Percentiles rank a stretch among this genome's conserved stretches.
These are phyloP conservation scores for Adineta ricciae DNA, from an alignment of 2,888 invertebrate species.

Conservation along the genomic window DNA sequence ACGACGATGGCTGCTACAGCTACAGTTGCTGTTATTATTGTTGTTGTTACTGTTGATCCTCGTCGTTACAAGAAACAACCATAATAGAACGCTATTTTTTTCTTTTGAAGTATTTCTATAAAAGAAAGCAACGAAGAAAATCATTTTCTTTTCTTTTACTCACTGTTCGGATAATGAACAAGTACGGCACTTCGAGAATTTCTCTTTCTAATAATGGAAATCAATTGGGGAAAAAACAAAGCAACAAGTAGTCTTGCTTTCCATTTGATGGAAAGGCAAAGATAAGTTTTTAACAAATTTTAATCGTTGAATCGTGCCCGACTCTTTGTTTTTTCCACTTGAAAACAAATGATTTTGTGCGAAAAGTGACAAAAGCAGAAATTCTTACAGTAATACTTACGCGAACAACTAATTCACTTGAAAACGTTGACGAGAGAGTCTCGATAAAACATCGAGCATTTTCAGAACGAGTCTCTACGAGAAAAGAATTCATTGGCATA, in stretches of 20 bases:
- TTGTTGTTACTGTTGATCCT: not conserved
- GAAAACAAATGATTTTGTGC: not conserved
- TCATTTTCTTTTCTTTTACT: not conserved
- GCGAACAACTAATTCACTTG: not conserved
- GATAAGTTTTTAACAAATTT: too few species aligned
- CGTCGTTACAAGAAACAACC: not conserved
- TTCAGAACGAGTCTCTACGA: not conserved
- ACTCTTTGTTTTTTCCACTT: not conserved
- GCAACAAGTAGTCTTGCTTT: too few species aligned
- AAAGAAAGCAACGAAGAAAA: not conserved
- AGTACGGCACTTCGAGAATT: not conserved
- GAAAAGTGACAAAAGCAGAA: not conserved
- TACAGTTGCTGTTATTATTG: not conserved
- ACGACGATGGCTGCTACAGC: not conserved
- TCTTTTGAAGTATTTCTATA: not conserved
- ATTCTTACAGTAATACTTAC: not conserved
- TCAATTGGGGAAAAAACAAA: not conserved
- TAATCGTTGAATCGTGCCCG: not conserved
- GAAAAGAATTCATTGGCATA: not conserved
- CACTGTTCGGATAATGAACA: not conserved
- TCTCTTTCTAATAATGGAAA: not conserved
- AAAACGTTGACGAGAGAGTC: not conserved
- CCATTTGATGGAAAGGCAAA: not conserved
- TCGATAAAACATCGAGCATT: not conserved
- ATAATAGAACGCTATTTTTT: not conserved